Base-by-base conservation (phyloP, 1,140 invertebrate species). In the Megathymus violae region DNA sequence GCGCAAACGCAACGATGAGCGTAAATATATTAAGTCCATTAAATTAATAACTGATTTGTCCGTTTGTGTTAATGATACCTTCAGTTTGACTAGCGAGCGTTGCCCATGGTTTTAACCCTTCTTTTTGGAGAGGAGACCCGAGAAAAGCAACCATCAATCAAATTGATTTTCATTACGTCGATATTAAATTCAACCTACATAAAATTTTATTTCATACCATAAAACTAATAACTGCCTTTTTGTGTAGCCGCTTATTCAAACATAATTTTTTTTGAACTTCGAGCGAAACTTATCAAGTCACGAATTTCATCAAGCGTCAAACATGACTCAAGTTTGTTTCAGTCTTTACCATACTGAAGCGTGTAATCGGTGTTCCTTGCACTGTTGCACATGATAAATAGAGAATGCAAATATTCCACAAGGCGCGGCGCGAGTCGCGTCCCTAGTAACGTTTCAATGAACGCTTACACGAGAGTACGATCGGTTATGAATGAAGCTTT, bases 381-480 rank as follows among this genome's bases (percentile, higher is more conserved):
- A 47, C 58, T 51, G 56, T 31, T 61, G 64, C 56, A 66, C 64
- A 41, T 61, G 15, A 50, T 66, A 66, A 66, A 66, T 46, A 61
- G 50, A 17, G 50, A 40, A 51, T 61, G 50, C 50, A 61, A 47
- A 52, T 50, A 61, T 48, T 43, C 25, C 43, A 44, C 58, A 66
- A 51, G 48, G 43, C 36, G 27, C 16, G 7, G 11, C 38, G 43
- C 52, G 41, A 16, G 10, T 44, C 22, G 22, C 19, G 1, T 56
- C 40, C 25, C 38, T 31, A 66, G 43, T 48, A 31, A 54, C 50
- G 41, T 41, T 54, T 46, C 43, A 59, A 46, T 50, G 47, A 58
- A 16, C 50, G 40, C 48, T 38, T 19, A 31, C 27, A 48, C 36
- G 40, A 16, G 19, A 44, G 31, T 58, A 31, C 51, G n/a, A 1